Percentiles rank a stretch among this genome's conserved stretches.
phyloP scores from a whole-genome alignment of 2,797 vertebrate species.

The Pangasius macronema region DNA sequence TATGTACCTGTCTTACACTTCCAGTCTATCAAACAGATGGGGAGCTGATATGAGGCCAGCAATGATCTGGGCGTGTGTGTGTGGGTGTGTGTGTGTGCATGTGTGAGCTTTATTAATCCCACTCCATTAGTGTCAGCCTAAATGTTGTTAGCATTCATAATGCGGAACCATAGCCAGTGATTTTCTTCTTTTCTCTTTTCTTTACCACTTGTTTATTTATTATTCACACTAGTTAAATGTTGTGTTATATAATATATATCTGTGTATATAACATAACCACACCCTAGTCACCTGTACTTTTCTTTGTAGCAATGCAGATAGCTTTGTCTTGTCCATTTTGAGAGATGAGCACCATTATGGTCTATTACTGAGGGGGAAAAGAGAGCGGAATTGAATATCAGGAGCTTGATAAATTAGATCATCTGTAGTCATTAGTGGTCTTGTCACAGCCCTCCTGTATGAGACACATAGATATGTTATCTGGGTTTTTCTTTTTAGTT shows the following conservation, averaged over 20 bases:
- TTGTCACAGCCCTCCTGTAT: slow-evolving; percentile 30
- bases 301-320: background rate
- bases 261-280: background rate
- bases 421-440: slow-evolving; percentile 24
- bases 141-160: background rate
- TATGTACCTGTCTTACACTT: slow-evolving; percentile 18
- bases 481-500: slow-evolving; percentile 1
- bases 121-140: background rate
- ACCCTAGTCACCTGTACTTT: background rate
- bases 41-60: slow-evolving; percentile 15
- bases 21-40: slow-evolving; percentile 14
- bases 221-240: background rate
- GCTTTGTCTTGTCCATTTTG: slow-evolving; percentile 26
- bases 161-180: background rate
- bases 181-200: background rate
- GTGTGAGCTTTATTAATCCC: slow-evolving; percentile 21
- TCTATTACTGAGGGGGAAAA: background rate
- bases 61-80: slow-evolving; percentile 10
- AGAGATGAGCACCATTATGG: slow-evolving; percentile 33
- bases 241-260: background rate
- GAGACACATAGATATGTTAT: slow-evolving; percentile 30
- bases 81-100: slow-evolving; percentile 1
- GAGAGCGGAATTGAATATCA: background rate
- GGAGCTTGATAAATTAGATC: slow-evolving; percentile 42
- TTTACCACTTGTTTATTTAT: background rate